Evolutionary conservation across 1,140 invertebrate species (phyloP).

Genomic region (Drosophila subobscura): DNA sequence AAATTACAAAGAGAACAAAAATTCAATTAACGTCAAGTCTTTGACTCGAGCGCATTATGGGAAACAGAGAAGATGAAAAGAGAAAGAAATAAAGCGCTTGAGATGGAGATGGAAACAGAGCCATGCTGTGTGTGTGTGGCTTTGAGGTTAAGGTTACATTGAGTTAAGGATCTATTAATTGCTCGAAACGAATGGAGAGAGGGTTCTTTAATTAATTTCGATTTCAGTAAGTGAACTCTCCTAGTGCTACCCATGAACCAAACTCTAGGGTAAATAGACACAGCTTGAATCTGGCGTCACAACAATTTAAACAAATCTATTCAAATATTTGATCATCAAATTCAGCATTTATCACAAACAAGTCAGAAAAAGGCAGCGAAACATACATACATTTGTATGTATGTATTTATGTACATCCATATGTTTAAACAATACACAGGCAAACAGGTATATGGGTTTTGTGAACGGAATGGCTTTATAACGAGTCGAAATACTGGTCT

Average conservation of each 20-base stretch:
- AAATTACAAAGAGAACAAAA: constrained; percentile 36
- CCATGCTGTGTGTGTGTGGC: constrained; percentile 28
- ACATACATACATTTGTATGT: too few relatives aligned
- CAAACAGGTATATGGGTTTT: constrained; percentile 1
- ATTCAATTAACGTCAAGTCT: constrained; percentile 50
- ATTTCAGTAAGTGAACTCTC: background rate
- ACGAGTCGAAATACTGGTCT: constrained; percentile 14
- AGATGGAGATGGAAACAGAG: constrained; percentile 26
- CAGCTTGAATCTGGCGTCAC: constrained; percentile 37
- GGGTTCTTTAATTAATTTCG: constrained; percentile 25
- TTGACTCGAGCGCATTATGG: constrained; percentile 10
- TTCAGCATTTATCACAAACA: constrained; percentile 20
- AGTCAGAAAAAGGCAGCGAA: too few relatives aligned
- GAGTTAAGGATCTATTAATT: constrained; percentile 1
- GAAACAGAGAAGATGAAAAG: background rate
- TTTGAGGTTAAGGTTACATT: constrained; percentile 45
- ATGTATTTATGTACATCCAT: too few relatives aligned
- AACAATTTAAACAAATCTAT: constrained; percentile 33
- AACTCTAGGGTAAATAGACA: constrained; percentile 12
- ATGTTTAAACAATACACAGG: background rate
- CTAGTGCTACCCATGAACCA: constrained; percentile 9
- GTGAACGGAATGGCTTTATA: background rate
- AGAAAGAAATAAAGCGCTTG: constrained; percentile 8
- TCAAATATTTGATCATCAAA: constrained; percentile 56
- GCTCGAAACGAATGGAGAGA: background rate